Conservation (phyloP, 2,888 invertebrate species). For the Ochropleura plecta region DNA sequence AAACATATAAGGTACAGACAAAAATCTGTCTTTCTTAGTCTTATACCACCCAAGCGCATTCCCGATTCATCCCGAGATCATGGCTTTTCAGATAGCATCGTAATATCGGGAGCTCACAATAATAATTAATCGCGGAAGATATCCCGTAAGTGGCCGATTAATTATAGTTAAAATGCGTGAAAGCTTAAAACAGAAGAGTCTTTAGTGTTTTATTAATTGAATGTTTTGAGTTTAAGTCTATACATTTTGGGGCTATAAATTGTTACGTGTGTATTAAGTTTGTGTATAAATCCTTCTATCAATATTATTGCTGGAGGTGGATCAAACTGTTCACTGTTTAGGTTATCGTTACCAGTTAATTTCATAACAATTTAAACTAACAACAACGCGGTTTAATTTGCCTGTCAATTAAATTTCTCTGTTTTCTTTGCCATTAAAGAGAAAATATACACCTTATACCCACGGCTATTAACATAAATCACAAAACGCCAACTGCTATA, state of each 20-base stretch:
- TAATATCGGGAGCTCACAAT: too few species aligned
- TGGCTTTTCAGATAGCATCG: too few species aligned
- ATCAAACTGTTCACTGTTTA: neutral
- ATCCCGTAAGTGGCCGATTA: too few species aligned
- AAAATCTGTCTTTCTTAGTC: too few species aligned
- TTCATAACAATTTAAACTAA: conserved; percentile 10
- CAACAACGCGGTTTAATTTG: conserved; percentile 15
- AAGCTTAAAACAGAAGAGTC: neutral
- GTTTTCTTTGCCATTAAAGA: conserved; percentile 18
- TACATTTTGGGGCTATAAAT: neutral
- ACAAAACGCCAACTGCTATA: too few species aligned
- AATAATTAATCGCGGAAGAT: too few species aligned
- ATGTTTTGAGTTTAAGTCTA: neutral
- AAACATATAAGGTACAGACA: too few species aligned
- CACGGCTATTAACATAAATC: too few species aligned
- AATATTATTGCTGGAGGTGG: conserved; percentile 29
- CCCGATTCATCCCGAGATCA: too few species aligned
- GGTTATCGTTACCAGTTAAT: neutral
- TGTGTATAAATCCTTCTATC: neutral
- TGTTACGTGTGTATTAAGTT: neutral
- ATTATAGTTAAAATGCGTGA: too few species aligned
- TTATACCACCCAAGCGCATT: too few species aligned
- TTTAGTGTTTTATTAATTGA: neutral
- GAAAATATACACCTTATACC: conserved; percentile 17
- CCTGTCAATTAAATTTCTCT: conserved; percentile 35